Percentiles rank a stretch among this genome's conserved stretches.
Evolutionary conservation across 2,113 vertebrate genomes (phyloP).

Genomic region (Osmerus eperlanus): DNA sequence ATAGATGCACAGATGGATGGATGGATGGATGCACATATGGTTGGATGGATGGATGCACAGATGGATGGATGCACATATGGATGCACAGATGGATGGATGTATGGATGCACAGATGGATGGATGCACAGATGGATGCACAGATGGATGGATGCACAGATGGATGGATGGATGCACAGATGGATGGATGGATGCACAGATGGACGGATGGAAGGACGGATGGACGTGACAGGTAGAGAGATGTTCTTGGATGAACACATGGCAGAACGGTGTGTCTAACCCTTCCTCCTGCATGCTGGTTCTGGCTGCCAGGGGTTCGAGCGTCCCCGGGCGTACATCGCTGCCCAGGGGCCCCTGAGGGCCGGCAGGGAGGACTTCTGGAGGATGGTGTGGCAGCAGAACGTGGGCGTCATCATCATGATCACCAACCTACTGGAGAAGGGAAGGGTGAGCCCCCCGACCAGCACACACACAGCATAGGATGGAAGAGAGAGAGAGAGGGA

Average conservation of each 20-base stretch:
- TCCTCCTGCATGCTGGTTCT: not conserved
- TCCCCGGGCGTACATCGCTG: constrained; percentile 93
- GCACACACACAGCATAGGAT: not conserved
- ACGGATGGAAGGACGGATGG: not conserved
- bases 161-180: too few relatives aligned
- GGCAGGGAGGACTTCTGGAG: constrained; percentile 97
- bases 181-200: not conserved
- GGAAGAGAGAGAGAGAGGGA: not conserved
- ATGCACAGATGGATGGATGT: not conserved
- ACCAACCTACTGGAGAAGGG: constrained; percentile 97
- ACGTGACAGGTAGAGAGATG: not conserved
- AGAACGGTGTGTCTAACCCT: not conserved
- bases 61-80: not conserved
- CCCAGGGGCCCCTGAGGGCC: constrained; percentile 90
- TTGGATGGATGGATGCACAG: too few relatives aligned
- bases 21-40: not conserved
- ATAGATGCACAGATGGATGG: not conserved
- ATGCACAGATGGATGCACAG: not conserved
- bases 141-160: too few relatives aligned
- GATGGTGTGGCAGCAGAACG: constrained; percentile 97
- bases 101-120: too few relatives aligned
- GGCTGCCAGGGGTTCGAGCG: constrained; percentile 86
- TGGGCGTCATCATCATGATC: constrained; percentile 97
- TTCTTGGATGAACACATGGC: not conserved
- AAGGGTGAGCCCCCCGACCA: constrained; percentile 73